These are phyloP conservation scores for Girardinichthys multiradiatus DNA, from an alignment of 2,113 vertebrate species.

Conservation along the genomic window DNA sequence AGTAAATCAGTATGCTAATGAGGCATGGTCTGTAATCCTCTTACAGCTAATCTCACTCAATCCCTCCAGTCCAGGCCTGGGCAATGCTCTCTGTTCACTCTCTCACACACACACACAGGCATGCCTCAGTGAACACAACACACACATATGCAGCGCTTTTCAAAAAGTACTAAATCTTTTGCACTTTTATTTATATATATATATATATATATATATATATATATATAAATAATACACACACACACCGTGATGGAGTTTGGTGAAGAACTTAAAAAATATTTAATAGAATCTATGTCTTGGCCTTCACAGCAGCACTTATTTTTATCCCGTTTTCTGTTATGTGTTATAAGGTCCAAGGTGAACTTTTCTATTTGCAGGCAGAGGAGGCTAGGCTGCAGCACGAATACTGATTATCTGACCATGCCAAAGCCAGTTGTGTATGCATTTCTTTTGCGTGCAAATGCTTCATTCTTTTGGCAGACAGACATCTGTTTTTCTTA, in stretches of 20 bases:
- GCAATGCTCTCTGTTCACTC: constrained; percentile 42
- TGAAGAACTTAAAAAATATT: constrained; percentile 8
- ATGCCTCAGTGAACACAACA: constrained; percentile 56
- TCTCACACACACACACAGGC: constrained; percentile 37
- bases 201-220: no score
- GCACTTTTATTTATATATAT: not conserved
- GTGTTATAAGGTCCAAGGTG: constrained; percentile 63
- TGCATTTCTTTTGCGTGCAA: constrained; percentile 21
- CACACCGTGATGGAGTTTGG: constrained; percentile 13
- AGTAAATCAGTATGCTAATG: constrained; percentile 79
- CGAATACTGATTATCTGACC: constrained; percentile 63
- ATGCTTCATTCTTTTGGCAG: constrained; percentile 37
- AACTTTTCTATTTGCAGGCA: constrained; percentile 53
- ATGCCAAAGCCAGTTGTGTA: constrained; percentile 25
- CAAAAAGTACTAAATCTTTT: constrained; percentile 21
- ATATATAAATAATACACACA: not conserved
- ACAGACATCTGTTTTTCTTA: constrained; percentile 53
- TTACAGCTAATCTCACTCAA: constrained; percentile 77
- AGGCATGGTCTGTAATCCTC: constrained; percentile 79
- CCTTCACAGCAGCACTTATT: constrained; percentile 17
- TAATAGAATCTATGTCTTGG: not conserved
- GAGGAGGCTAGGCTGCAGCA: constrained; percentile 35
- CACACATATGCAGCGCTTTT: constrained; percentile 29
- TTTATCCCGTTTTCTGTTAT: constrained; percentile 41
- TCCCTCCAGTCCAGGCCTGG: constrained; percentile 69